A percentile compares a stretch with the other conserved stretches of the same genome.
Conservation (phyloP, 2,113 vertebrate species). For the Empidonax alnorum region DNA sequence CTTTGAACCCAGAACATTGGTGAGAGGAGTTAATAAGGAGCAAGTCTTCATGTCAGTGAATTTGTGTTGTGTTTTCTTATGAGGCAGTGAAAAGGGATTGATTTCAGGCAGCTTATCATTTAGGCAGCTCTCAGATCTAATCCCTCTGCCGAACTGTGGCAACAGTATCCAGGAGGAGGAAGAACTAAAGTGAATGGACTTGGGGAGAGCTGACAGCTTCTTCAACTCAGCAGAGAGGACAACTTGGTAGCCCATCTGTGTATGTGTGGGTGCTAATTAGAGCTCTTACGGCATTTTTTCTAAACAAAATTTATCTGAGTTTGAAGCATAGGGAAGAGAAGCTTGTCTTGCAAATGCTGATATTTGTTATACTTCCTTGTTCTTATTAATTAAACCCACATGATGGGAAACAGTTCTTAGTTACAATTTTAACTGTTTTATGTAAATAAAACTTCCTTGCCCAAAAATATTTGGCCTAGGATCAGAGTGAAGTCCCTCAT, state of each 20-base stretch:
- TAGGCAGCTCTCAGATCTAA: not conserved
- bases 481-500: constrained; percentile 73
- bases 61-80: constrained; percentile 5
- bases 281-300: not conserved
- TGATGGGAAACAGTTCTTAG: constrained; percentile 43
- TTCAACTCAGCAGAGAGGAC: not conserved
- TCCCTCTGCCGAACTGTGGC: not conserved
- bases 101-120: constrained; percentile 10
- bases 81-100: not conserved
- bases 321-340: not conserved
- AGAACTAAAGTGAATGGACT: not conserved
- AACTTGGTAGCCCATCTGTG: not conserved
- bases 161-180: not conserved
- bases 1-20: not conserved
- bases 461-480: constrained; percentile 70
- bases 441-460: constrained; percentile 72
- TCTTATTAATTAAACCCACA: constrained; percentile 50
- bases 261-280: not conserved
- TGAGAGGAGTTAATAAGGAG: not conserved
- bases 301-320: not conserved
- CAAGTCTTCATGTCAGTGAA: not conserved
- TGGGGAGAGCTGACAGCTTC: not conserved
- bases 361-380: constrained; percentile 50
- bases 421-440: constrained; percentile 67
- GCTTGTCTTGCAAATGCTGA: constrained; percentile 21